These are phyloP conservation scores for Metridium senile DNA, from an alignment of 92 coral and sea anemone species.

Conservation along the genomic window DNA sequence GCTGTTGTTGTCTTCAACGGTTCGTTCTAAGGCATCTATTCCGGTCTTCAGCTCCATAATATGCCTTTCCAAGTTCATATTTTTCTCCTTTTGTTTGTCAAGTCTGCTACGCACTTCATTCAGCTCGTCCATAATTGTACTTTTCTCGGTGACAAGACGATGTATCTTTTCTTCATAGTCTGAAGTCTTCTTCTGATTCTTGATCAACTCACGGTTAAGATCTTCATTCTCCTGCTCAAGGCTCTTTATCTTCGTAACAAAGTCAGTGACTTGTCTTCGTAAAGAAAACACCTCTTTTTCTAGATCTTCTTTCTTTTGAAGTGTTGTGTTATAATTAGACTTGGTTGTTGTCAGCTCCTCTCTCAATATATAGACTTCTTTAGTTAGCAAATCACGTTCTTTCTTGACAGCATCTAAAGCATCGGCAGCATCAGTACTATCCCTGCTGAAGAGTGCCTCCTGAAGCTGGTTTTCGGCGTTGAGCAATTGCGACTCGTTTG, in stretches of 20 bases:
- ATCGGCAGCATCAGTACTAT: slow-evolving; percentile 75
- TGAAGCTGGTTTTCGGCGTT: slow-evolving; percentile 83
- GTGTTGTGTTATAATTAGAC: slow-evolving; percentile 68
- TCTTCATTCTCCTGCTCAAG: slow-evolving; percentile 91
- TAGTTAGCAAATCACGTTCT: slow-evolving; percentile 81
- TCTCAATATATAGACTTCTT: slow-evolving; percentile 75
- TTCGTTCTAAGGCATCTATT: slow-evolving; percentile 71
- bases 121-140: slow-evolving; percentile 65
- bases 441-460: slow-evolving; percentile 73
- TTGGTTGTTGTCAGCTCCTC: slow-evolving; percentile 77
- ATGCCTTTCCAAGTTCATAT: slow-evolving; percentile 69
- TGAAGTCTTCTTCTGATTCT: slow-evolving; percentile 82
- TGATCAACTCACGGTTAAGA: slow-evolving; percentile 90
- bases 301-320: slow-evolving; percentile 76
- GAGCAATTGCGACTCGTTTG: slow-evolving; percentile 64
- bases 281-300: slow-evolving; percentile 77
- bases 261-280: slow-evolving; percentile 76
- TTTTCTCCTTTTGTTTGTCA: slow-evolving; percentile 78
- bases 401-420: slow-evolving; percentile 61
- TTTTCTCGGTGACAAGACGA: slow-evolving; percentile 79
- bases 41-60: slow-evolving; percentile 65
- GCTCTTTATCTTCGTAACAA: slow-evolving; percentile 68
- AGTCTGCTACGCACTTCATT: slow-evolving; percentile 71
- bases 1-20: slow-evolving; percentile 73
- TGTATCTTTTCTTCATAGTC: slow-evolving; percentile 82